Evolutionary conservation across 2,888 invertebrate genomes (phyloP).

Genomic region (Ichneumoninae sp.): DNA sequence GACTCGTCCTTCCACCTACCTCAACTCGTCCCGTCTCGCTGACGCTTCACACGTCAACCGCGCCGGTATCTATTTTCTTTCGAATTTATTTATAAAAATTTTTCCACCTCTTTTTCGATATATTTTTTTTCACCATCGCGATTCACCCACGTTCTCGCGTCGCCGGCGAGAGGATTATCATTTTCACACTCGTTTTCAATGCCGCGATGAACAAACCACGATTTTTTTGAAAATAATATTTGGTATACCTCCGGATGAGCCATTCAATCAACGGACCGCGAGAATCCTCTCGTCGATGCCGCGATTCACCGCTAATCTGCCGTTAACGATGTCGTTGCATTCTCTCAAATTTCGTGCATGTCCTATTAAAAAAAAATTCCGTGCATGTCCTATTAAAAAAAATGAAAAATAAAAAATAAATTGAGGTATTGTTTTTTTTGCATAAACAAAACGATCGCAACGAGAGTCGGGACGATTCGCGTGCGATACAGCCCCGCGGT

Average conservation of each 20-base stretch:
- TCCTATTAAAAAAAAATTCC: neutral
- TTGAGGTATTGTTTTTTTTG: neutral
- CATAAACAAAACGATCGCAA: neutral
- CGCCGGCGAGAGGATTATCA: constrained; percentile 1
- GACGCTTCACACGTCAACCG: constrained; percentile 42
- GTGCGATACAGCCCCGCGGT: neutral
- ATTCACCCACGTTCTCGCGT: constrained; percentile 8
- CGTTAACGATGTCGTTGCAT: constrained; percentile 27
- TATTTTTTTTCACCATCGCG: neutral
- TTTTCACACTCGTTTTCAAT: neutral
- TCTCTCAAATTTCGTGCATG: neutral
- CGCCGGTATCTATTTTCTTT: neutral
- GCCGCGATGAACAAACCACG: neutral
- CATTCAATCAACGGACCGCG: neutral
- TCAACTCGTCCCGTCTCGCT: constrained; percentile 39
- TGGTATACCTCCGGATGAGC: neutral
- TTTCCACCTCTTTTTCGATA: constrained; percentile 2
- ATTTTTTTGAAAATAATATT: neutral
- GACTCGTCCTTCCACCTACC: constrained; percentile 54
- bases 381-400: no score
- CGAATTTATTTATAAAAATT: neutral
- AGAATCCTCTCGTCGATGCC: neutral
- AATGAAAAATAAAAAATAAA: neutral
- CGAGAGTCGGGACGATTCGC: neutral
- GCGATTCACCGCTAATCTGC: neutral